phyloP scores from a whole-genome alignment of 2,797 vertebrate species.

The Sylvia borin region DNA sequence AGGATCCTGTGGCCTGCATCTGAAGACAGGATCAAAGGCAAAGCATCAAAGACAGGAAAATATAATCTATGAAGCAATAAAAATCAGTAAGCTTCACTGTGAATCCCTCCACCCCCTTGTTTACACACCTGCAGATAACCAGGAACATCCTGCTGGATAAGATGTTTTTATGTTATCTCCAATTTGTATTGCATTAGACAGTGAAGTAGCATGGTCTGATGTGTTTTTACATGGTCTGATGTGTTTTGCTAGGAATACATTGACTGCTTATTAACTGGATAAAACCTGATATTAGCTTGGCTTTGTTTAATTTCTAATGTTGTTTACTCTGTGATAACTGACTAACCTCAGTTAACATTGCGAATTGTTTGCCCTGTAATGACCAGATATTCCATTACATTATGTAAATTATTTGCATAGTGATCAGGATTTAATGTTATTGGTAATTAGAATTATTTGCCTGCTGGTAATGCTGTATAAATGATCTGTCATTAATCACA shows the following conservation, averaged over 20 bases:
- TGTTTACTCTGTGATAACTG: constrained; percentile 68
- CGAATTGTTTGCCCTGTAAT: constrained; percentile 68
- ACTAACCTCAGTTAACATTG: constrained; percentile 67
- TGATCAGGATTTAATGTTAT: constrained; percentile 65
- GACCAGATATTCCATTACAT: constrained; percentile 65
- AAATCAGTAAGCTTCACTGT: background rate
- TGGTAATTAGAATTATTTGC: constrained; percentile 70
- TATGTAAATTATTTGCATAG: constrained; percentile 73
- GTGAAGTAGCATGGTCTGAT: background rate
- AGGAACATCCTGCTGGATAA: background rate
- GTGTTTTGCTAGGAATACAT: background rate
- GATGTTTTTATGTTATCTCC: background rate
- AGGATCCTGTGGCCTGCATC: background rate
- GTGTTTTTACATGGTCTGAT: constrained; percentile 18
- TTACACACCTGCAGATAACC: background rate
- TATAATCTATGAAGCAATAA: background rate
- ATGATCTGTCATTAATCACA: constrained; percentile 61
- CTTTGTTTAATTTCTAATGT: constrained; percentile 67
- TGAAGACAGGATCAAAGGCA: background rate
- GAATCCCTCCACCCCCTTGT: background rate
- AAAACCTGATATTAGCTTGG: constrained; percentile 60
- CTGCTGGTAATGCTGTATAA: constrained; percentile 52
- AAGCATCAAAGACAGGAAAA: background rate
- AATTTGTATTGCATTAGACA: constrained; percentile 8
- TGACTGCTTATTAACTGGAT: constrained; percentile 46